These are phyloP conservation scores for Xenus cinereus DNA, from an alignment of 2,113 vertebrate genomes.

Conservation along the genomic window DNA sequence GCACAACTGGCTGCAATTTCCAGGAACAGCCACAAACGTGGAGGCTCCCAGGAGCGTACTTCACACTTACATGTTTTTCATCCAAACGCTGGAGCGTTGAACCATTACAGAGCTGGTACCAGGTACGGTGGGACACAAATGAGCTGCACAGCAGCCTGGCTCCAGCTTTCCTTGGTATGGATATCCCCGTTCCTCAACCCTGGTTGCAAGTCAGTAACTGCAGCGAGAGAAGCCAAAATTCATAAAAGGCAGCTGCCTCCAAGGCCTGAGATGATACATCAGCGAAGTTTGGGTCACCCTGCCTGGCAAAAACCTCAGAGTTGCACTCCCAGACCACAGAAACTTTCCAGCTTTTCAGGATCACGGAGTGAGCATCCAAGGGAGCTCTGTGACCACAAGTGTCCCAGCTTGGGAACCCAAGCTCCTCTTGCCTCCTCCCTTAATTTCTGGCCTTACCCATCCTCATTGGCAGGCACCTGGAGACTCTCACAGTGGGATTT, in stretches of 20 bases:
- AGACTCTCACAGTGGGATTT: background rate
- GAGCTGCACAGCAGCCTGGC: background rate
- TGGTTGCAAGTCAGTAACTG: background rate
- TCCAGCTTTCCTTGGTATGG: background rate
- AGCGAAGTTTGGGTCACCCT: background rate
- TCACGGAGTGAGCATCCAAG: background rate
- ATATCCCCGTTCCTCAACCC: background rate
- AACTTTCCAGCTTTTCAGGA: background rate
- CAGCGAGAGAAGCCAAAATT: background rate
- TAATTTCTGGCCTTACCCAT: background rate
- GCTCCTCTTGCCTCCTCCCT: background rate
- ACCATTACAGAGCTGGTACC: background rate
- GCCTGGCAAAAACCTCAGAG: background rate
- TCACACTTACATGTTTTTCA: fast-evolving
- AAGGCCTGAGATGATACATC: background rate
- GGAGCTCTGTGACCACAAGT: fast-evolving
- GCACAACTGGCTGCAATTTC: background rate
- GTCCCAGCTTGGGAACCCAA: background rate
- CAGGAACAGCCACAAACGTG: background rate
- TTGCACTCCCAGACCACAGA: background rate
- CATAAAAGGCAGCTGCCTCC: background rate
- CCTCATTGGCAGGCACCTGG: background rate
- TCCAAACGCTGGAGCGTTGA: background rate
- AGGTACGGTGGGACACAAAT: background rate
- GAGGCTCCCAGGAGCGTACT: background rate